phyloP scores from a whole-genome alignment of 2,113 vertebrate genomes.

The Archilochus colubris region DNA sequence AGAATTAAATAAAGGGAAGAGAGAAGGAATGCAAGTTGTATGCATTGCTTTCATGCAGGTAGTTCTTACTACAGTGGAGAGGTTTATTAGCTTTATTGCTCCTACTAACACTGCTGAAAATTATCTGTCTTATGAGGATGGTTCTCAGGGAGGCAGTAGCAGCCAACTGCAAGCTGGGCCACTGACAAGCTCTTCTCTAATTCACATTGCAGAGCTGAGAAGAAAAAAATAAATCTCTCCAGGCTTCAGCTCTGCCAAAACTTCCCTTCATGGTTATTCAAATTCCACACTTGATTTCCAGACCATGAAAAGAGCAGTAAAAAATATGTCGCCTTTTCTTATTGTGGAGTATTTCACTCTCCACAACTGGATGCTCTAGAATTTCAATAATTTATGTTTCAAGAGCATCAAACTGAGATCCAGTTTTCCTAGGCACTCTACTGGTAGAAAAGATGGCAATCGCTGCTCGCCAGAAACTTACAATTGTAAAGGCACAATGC shows the following conservation, averaged over 20 bases:
- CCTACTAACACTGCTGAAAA: constrained; percentile 3
- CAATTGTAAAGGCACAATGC: neutral
- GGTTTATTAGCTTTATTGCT: constrained; percentile 29
- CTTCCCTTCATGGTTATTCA: neutral
- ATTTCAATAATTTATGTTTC: neutral
- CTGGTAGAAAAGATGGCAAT: neutral
- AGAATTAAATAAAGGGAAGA: neutral
- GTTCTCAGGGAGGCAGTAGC: neutral
- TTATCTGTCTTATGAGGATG: neutral
- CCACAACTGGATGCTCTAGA: neutral
- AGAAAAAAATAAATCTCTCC: neutral
- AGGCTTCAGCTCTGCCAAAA: neutral
- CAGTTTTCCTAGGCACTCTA: neutral
- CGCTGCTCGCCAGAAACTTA: neutral
- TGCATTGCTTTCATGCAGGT: neutral
- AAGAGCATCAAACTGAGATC: neutral
- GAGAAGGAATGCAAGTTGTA: neutral
- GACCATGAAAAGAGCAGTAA: neutral
- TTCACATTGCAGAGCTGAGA: neutral
- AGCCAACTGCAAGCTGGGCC: neutral
- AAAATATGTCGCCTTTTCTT: neutral
- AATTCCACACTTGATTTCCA: constrained; percentile 16
- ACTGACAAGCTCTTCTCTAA: neutral
- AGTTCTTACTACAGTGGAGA: constrained; percentile 5
- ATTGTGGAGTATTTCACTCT: neutral